Evolutionary conservation across 2,888 invertebrate genomes (phyloP).

Genomic region (Caradrina clavipalpis): DNA sequence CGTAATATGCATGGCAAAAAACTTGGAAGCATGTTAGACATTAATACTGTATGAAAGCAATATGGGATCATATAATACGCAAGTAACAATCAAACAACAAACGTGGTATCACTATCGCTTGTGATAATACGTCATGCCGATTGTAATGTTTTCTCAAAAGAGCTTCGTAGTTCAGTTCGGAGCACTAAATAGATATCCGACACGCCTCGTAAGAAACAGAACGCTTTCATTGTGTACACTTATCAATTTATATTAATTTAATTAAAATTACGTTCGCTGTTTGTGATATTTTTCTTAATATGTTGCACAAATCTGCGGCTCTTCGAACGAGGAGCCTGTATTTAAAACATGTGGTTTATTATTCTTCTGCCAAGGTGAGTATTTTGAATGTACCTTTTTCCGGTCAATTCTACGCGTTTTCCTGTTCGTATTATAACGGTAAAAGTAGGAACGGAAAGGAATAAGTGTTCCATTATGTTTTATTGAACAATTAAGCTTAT

Average conservation of each 20-base stretch:
- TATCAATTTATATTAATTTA: conserved; percentile 67
- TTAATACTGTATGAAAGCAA: conserved; percentile 36
- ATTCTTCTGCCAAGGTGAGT: conserved; percentile 82
- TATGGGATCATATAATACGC: conserved; percentile 22
- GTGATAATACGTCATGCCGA: conserved; percentile 75
- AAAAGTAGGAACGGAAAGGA: neutral
- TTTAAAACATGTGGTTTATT: conserved; percentile 77
- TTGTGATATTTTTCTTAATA: conserved; percentile 66
- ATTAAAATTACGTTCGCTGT: conserved; percentile 51
- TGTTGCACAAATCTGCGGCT: conserved; percentile 82
- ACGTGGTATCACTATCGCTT: conserved; percentile 69
- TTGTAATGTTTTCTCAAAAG: conserved; percentile 77
- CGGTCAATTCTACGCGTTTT: neutral
- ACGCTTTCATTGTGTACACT: conserved; percentile 66
- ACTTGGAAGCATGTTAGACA: conserved; percentile 10
- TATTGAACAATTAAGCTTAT: neutral
- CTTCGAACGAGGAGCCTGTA: conserved; percentile 77
- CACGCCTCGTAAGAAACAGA: conserved; percentile 73
- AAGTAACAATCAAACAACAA: conserved; percentile 57
- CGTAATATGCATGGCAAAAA: neutral
- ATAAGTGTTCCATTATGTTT: neutral
- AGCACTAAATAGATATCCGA: conserved; percentile 69
- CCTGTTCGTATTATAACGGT: neutral
- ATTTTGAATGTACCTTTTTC: conserved; percentile 6
- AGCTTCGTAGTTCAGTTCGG: conserved; percentile 66